Percentiles rank a stretch among this genome's conserved stretches.
phyloP scores from a whole-genome alignment of 1,140 invertebrate genomes.

The Linepithema humile region DNA sequence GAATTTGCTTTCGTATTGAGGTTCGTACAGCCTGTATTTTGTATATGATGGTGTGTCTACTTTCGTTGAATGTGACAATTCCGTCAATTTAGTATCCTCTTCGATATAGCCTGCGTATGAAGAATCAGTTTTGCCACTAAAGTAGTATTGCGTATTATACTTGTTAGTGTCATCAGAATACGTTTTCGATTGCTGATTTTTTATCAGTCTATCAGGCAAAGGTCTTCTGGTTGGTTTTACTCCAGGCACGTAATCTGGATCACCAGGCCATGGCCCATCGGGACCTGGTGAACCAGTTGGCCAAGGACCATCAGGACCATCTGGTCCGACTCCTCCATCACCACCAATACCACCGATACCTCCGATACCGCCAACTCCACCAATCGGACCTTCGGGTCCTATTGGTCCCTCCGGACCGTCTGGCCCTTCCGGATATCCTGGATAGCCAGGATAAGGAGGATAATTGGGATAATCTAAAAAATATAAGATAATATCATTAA shows the following conservation, averaged over 20 bases:
- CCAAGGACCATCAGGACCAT: constrained; percentile 74
- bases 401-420: constrained; percentile 38
- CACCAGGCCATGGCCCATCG: constrained; percentile 79
- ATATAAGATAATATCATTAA: background rate
- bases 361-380: constrained; percentile 61
- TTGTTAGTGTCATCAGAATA: background rate
- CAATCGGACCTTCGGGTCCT: constrained; percentile 49
- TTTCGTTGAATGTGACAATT: background rate
- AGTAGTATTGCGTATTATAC: constrained; percentile 9
- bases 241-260: constrained; percentile 73
- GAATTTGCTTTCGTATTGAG: constrained; percentile 23
- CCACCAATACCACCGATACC: constrained; percentile 63
- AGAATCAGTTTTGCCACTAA: background rate
- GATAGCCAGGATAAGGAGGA: constrained; percentile 43
- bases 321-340: constrained; percentile 61
- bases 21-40: background rate
- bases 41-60: constrained; percentile 30
- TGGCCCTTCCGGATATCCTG: constrained; percentile 19
- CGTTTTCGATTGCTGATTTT: constrained; percentile 10
- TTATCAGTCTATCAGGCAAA: constrained; percentile 33
- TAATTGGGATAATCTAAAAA: constrained; percentile 24
- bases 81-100: constrained; percentile 10
- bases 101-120: background rate
- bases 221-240: constrained; percentile 1
- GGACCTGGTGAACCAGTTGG: constrained; percentile 78